Conservation (phyloP, 2,797 vertebrate genomes). For the Rhinogobio ventralis region DNA sequence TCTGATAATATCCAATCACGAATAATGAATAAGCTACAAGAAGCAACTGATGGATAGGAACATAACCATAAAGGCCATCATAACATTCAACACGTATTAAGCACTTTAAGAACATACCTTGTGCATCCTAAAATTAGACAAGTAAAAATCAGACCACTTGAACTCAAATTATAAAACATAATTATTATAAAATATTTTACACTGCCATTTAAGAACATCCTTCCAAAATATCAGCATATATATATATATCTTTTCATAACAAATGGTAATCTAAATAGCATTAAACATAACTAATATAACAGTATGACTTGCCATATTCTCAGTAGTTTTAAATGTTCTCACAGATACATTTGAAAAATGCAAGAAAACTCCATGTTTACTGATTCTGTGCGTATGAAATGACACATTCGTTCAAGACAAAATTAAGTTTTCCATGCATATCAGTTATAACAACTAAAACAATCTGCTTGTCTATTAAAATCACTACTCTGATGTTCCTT, state of each 20-base stretch:
- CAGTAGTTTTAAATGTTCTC: slow-evolving; percentile 2
- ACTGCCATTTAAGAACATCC: not conserved
- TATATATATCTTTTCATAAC: not conserved
- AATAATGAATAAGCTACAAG: not conserved
- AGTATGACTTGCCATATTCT: not conserved
- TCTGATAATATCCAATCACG: not conserved
- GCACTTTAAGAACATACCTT: not conserved
- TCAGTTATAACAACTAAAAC: not conserved
- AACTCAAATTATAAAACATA: not conserved
- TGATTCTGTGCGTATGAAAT: not conserved
- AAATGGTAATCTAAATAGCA: not conserved
- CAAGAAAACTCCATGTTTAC: not conserved
- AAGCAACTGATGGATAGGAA: not conserved
- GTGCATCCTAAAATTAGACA: not conserved
- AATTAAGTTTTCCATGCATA: not conserved
- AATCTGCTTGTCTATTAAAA: not conserved
- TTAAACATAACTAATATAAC: not conserved
- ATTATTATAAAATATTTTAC: not conserved
- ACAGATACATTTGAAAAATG: not conserved
- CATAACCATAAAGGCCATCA: not conserved
- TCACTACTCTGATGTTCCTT: not conserved
- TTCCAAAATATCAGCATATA: not conserved
- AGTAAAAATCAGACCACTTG: not conserved
- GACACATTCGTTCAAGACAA: not conserved
- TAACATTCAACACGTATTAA: not conserved